phyloP scores from a whole-genome alignment of 2,113 vertebrate species.

The Cebus imitator region DNA sequence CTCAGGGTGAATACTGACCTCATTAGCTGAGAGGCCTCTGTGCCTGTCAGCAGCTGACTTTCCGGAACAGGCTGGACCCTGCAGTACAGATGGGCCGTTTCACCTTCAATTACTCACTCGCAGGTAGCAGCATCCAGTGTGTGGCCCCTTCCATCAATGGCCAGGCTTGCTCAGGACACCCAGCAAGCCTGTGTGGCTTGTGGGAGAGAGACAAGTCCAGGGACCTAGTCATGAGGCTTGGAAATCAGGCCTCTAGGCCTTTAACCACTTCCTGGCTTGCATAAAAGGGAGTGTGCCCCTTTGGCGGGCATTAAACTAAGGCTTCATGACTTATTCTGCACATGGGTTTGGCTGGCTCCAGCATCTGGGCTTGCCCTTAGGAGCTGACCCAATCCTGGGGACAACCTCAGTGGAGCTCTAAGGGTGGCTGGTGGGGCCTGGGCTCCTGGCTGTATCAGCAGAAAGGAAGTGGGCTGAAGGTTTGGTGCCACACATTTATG shows the following conservation, averaged over 20 bases:
- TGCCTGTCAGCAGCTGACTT: background rate
- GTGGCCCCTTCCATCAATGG: background rate
- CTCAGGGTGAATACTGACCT: background rate
- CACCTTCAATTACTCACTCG: constrained; percentile 35
- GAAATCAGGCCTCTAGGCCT: background rate
- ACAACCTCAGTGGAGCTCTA: background rate
- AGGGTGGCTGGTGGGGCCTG: background rate
- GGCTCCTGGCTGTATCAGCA: background rate
- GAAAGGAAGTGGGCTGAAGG: background rate
- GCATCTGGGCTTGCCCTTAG: background rate
- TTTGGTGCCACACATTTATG: background rate
- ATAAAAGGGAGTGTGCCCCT: background rate
- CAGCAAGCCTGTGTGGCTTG: background rate
- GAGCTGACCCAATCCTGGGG: background rate
- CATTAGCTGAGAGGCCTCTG: constrained; percentile 42
- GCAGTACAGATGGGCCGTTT: constrained; percentile 11
- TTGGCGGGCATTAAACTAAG: background rate
- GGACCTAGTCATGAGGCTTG: background rate
- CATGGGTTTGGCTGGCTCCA: background rate
- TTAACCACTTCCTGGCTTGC: background rate
- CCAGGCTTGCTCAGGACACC: background rate
- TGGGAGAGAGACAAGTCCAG: background rate
- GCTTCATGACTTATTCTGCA: background rate
- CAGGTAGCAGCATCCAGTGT: background rate
- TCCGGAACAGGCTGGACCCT: background rate